Base-by-base conservation (phyloP, 1,140 invertebrate species). In the Drosophila quadrilineata region DNA sequence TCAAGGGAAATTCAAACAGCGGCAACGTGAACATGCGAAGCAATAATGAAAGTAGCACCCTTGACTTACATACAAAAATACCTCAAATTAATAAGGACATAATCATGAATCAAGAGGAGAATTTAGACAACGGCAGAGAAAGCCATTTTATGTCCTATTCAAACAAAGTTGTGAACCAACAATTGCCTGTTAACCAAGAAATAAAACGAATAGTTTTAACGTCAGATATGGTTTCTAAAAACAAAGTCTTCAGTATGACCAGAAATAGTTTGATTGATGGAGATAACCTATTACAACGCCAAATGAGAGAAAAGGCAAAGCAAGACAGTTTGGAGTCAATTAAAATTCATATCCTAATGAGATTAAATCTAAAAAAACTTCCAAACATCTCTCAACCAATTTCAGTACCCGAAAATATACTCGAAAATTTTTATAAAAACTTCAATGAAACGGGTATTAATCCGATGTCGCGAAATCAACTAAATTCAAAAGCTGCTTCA, bases 301-400 rank as follows among this genome's bases (percentile, higher is more conserved):
- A 88, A 21, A 10, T 88, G 6, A 64, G 77, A 1, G 85, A 87
- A 10, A 87, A 88, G 38, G 63, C 87, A 0, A 87, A 88, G 19
- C 54, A 75, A 8, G 86, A 88, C 35, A 88, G 75, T 40, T 56
- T 88, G 17, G 86, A 88, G 52, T 88, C 87, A 0, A 88, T 88
- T 9, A 88, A 88, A 53, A 75, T 82, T 68, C 87, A 88, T 24
- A 88, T 88, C 29, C 58, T 88, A 6, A 66, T 87, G 72, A 71
- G 87, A 2, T 59, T 88, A 17, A 75, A 87, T 41, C 9, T 88
- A 16, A 75, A 84, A 21, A 71, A 66, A 33, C 46, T 87, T 3
- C 87, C 87, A 2, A 88, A 88, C 46, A 88, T 88, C 33, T 87
- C 87, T 2, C 71, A 70, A 43, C 82, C 82, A 8, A 59, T 79